Conservation (phyloP, 2,797 vertebrate genomes). For the Enteromius thamalakanensis region DNA sequence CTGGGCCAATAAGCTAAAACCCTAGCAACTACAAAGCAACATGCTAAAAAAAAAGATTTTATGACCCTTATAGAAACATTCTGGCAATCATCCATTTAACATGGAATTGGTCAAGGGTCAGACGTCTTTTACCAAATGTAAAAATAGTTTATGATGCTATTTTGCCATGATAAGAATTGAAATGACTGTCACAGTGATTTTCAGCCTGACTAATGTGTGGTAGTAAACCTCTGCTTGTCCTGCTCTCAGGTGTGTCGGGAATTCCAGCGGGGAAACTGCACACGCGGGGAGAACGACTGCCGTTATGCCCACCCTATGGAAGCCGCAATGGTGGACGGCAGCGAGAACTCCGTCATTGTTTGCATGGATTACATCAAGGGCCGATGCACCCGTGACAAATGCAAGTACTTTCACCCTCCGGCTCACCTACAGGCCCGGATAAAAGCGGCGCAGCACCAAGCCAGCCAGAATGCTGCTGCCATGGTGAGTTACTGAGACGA, state of each 20-base stretch:
- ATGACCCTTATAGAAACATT: background rate
- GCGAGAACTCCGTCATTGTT: slow-evolving; percentile 96
- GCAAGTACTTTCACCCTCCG: slow-evolving; percentile 99
- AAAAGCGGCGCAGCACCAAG: slow-evolving; percentile 96
- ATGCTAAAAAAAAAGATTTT: background rate
- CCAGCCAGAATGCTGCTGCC: slow-evolving; percentile 87
- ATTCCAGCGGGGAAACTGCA: slow-evolving; percentile 97
- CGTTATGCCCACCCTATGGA: slow-evolving; percentile 96
- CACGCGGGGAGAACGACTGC: slow-evolving; percentile 95
- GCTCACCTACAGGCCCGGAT: slow-evolving; percentile 98
- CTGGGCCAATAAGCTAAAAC: background rate
- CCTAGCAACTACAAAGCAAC: background rate
- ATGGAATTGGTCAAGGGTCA: background rate
- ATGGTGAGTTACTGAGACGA: slow-evolving; percentile 83
- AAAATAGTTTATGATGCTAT: background rate
- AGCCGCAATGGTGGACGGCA: slow-evolving; percentile 94
- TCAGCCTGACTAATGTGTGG: background rate
- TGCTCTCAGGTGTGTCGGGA: slow-evolving; percentile 92
- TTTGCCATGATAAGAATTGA: background rate
- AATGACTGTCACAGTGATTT: background rate
- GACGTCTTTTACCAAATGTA: background rate
- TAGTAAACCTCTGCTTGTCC: background rate
- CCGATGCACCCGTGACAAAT: slow-evolving; percentile 96
- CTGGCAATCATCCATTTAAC: background rate
- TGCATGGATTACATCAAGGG: slow-evolving; percentile 99